Percentiles rank a stretch among this genome's conserved stretches.
Conservation (phyloP, 2,888 invertebrate genomes). For the Megalurothrips usitatus region DNA sequence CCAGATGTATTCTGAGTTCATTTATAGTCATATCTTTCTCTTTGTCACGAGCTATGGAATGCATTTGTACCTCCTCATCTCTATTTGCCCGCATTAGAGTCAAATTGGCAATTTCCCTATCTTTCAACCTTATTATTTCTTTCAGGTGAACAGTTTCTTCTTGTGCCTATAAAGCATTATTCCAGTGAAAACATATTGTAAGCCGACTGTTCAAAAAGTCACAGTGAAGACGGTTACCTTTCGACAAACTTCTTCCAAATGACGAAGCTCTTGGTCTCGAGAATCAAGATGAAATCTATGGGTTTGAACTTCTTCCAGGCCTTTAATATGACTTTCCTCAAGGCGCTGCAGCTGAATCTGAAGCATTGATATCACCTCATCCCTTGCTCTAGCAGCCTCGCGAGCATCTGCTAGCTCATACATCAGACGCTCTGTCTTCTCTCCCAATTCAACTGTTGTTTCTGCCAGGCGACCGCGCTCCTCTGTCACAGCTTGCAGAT, state of each 20-base stretch:
- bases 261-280: constrained; percentile 42
- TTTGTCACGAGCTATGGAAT: constrained; percentile 29
- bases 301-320: constrained; percentile 40
- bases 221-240: constrained; percentile 36
- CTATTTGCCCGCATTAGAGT: neutral
- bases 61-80: constrained; percentile 30
- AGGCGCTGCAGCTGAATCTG: constrained; percentile 39
- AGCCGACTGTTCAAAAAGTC: neutral
- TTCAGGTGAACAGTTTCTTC: constrained; percentile 35
- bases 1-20: constrained; percentile 34
- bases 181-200: neutral
- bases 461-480: constrained; percentile 41
- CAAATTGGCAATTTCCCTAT: constrained; percentile 23
- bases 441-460: constrained; percentile 39
- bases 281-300: constrained; percentile 40
- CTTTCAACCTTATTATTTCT: constrained; percentile 29
- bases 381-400: constrained; percentile 39
- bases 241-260: constrained; percentile 41
- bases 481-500: constrained; percentile 39
- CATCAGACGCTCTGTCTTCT: constrained; percentile 40
- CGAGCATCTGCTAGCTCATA: constrained; percentile 41
- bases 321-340: constrained; percentile 40
- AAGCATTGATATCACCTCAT: constrained; percentile 40
- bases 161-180: constrained; percentile 30
- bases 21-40: constrained; percentile 31